Base-by-base conservation (phyloP, 2,113 vertebrate genomes). In the Bubo scandiacus region DNA sequence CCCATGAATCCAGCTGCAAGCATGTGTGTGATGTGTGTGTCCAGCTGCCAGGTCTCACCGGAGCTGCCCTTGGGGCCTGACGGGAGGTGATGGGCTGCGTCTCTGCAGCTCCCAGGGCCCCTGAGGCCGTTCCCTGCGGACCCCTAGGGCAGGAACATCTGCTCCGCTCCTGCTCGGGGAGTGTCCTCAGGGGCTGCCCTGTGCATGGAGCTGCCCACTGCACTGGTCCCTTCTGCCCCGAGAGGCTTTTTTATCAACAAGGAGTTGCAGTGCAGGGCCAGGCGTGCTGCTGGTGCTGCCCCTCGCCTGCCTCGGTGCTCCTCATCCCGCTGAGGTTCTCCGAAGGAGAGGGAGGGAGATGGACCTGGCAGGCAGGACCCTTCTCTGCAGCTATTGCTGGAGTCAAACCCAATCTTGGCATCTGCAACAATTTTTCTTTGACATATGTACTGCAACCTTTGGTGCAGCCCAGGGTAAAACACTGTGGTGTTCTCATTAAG, bases 231-330 rank as follows among this genome's bases (percentile, higher is more conserved):
- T 67, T 66, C 40, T 88, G 83, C 73, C 82, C 59, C 23, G 47
- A 54, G 13, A 32, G 34, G 43, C 36, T 80, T 11, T 34, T 26
- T 2, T 14, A 67, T 55, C 59, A 7, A 2, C 3, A 4, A 4
- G 17, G 55, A 36, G 7, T 2, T 0, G 0, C 55, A 9, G 30
- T 0, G 2, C 0, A 5, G 17, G 15, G 38, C 22, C 9, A 5
- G 29, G 54, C 16, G 25, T 45, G 47, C 52, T 45, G 80, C 58
- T 51, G 1, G 1, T 58, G 47, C 59, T 32, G 55, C 22, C 36
- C 47, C 49, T 26, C 15, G 40, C 20, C 68, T 74, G 55, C 27
- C 7, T 12, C 49, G 5, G 5, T n/a, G 59, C 9, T 16, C 19
- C 59, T 66, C 34, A 0, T 5, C 36, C 27, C 18, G 54, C 23